Evolutionary conservation across 2,113 vertebrate species (phyloP).

Genomic region (Anser brachyrhynchus): DNA sequence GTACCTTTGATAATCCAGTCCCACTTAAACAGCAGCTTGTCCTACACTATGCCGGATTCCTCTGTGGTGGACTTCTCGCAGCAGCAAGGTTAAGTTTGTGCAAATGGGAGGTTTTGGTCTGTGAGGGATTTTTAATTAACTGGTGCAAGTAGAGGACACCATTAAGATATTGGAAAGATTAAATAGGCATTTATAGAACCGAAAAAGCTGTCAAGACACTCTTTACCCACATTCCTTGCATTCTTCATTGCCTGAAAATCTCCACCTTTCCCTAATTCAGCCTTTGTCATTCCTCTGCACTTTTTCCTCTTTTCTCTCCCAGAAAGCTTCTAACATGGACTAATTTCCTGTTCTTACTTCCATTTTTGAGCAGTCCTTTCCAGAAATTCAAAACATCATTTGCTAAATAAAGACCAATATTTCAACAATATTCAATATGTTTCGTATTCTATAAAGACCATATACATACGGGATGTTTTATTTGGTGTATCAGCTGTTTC

Average conservation of each 20-base stretch:
- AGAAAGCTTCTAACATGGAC: background rate
- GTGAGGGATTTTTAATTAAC: background rate
- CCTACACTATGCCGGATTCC: background rate
- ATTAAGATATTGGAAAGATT: background rate
- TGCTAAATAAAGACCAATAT: background rate
- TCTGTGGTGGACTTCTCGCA: background rate
- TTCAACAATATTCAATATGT: background rate
- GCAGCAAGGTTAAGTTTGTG: background rate
- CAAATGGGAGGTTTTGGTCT: background rate
- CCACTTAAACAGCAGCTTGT: background rate
- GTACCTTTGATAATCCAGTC: background rate
- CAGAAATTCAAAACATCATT: constrained; percentile 53
- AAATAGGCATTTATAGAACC: background rate
- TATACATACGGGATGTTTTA: too few species aligned
- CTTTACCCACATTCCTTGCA: background rate
- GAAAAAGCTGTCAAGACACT: background rate
- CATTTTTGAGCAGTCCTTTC: constrained; percentile 31
- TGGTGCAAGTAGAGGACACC: background rate
- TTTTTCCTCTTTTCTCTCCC: background rate
- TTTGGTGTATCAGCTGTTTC: background rate
- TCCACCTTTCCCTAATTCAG: constrained; percentile 5
- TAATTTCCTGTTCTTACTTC: constrained; percentile 39
- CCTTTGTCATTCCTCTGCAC: background rate
- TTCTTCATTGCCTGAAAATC: background rate
- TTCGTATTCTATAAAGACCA: background rate